Percentiles rank a stretch among this genome's conserved stretches.
Evolutionary conservation across 1,140 invertebrate species (phyloP).

Genomic region (Trichoplusia ni): DNA sequence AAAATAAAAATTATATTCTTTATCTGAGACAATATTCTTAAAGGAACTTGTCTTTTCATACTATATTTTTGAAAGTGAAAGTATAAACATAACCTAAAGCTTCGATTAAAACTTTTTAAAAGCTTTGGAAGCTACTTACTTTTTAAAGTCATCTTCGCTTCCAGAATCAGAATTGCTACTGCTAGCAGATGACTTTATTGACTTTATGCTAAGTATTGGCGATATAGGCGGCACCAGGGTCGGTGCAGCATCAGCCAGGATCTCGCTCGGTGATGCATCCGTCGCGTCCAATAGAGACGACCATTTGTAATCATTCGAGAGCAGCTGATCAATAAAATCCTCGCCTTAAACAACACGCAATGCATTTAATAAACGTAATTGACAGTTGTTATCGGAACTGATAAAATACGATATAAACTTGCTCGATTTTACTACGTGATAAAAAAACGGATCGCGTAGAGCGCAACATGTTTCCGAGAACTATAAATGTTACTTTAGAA

Average conservation of each 20-base stretch:
- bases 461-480: neutral
- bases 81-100: too few species aligned
- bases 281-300: conserved; percentile 64
- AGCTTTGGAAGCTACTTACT: conserved; percentile 42
- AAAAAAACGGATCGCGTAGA: neutral
- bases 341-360: conserved; percentile 50
- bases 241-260: conserved; percentile 72
- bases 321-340: conserved; percentile 65
- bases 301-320: conserved; percentile 66
- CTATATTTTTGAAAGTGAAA: conserved; percentile 1
- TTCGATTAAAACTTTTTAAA: neutral
- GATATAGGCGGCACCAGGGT: conserved; percentile 64
- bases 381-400: conserved; percentile 14
- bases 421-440: neutral
- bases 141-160: conserved; percentile 77
- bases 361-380: neutral
- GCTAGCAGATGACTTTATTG: conserved; percentile 64
- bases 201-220: conserved; percentile 62
- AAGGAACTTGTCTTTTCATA: too few species aligned
- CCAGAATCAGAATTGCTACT: conserved; percentile 73
- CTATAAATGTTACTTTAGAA: neutral
- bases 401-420: conserved; percentile 6
- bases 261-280: conserved; percentile 73
- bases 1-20: too few species aligned
- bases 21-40: too few species aligned